Evolutionary conservation across 2,797 vertebrate genomes (phyloP), one percentile per base, ranked within the genome.

Genomic region (Enteromius treurensis): DNA sequence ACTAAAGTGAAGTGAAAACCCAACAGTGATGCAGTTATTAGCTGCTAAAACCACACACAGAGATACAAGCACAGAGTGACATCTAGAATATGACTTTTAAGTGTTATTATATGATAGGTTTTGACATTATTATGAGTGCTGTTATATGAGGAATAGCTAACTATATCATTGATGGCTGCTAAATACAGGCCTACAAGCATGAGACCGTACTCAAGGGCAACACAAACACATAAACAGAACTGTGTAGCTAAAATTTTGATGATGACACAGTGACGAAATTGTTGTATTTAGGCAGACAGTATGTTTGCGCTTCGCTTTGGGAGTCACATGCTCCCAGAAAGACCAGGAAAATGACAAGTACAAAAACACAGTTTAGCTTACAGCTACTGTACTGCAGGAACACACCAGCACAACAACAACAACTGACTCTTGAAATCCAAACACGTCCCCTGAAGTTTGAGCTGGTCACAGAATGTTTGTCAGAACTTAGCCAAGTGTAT

Each of bases 261-360:
- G 86, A 86, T 86, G 88, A 87, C 84, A 87, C 74, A 73, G 49
- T 76, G 69, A 73, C 17, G 70, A 83, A 89, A 89, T 29, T 5
- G 23, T 77, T 67, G 78, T 14, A 51, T 70, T 69, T 45, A 82
- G 23, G 5, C 58, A 83, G 51, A 34, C 32, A 55, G 60, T n/a
- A 53, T 83, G 65, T 55, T 64, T 82, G 62, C 51, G 68, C 83
- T 80, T 84, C 37, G 21, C 53, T 77, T 67, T 67, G 70, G 73
- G 58, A 75, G 34, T 69, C 68, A 80, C 51, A 73, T 21, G 26
- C 77, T 83, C 65, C n/a, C 49, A 32, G 42, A 75, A 37, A 65
- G 55, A 85, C 67, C 10, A 80, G 65, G 17, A n/a, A 81, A 76
- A 49, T 14, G 26, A 69, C 15, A 53, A 81, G 37, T 47, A 34